Percentiles rank a stretch among this genome's conserved stretches.
Evolutionary conservation across 2,797 vertebrate genomes (phyloP).

Genomic region (Microcaecilia unicolor): DNA sequence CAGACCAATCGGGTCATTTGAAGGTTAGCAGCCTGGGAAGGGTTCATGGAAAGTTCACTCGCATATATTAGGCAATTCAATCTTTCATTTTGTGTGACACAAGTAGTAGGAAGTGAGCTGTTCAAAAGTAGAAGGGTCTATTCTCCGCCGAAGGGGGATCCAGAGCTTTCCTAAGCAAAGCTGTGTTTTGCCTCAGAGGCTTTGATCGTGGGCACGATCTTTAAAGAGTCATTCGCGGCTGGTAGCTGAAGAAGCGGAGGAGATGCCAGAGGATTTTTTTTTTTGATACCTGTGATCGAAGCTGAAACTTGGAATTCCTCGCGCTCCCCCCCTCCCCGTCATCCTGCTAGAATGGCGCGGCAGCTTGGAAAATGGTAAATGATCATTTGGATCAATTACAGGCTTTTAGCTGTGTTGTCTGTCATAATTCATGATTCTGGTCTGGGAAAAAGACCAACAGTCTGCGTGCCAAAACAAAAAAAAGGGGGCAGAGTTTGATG

Average conservation of each 20-base stretch:
- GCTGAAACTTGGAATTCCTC: constrained; percentile 48
- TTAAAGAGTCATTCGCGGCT: constrained; percentile 22
- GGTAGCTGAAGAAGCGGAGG: constrained; percentile 21
- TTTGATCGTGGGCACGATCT: constrained; percentile 24
- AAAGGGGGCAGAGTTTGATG: constrained; percentile 83
- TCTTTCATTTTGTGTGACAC: constrained; percentile 89
- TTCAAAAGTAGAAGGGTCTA: constrained; percentile 71
- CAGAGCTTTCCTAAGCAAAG: constrained; percentile 33
- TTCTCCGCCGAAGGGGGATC: constrained; percentile 65
- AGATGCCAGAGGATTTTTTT: constrained; percentile 33
- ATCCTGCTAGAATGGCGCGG: constrained; percentile 56
- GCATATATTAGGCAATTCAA: constrained; percentile 98
- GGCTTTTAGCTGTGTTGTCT: constrained; percentile 68
- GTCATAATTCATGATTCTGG: constrained; percentile 83
- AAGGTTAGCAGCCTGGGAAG: constrained; percentile 92
- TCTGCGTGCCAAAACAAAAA: constrained; percentile 73
- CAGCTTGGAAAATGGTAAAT: constrained; percentile 67
- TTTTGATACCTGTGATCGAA: constrained; percentile 24
- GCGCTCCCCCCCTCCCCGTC: constrained; percentile 53
- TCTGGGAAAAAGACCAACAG: constrained; percentile 79
- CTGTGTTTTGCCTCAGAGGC: constrained; percentile 31
- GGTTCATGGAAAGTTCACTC: constrained; percentile 93
- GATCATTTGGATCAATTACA: constrained; percentile 72
- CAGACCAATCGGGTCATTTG: constrained; percentile 88
- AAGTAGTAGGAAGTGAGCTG: constrained; percentile 85